phyloP scores from a whole-genome alignment of 1,140 invertebrate genomes.

The Zaprionus lachaisei region DNA sequence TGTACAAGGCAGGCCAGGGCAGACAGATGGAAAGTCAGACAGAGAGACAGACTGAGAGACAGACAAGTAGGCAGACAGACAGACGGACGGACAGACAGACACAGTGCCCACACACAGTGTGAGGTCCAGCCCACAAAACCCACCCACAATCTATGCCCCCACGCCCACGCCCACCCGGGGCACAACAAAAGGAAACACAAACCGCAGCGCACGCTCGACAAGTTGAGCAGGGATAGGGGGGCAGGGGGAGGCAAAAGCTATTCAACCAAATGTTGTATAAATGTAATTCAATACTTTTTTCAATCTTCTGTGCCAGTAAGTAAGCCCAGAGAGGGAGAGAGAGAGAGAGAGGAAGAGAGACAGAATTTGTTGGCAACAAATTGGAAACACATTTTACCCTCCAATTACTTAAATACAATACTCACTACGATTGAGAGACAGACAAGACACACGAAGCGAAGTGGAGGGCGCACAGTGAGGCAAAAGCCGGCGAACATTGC shows the following conservation, averaged over 20 bases:
- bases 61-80: not conserved
- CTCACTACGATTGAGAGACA: conserved; percentile 45
- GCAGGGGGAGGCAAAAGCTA: conserved; percentile 50
- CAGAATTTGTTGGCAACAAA: conserved; percentile 58
- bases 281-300: conserved; percentile 82
- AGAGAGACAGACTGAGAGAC: not conserved
- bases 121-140: conserved; percentile 16
- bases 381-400: conserved; percentile 82
- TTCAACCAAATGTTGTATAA: conserved; percentile 81
- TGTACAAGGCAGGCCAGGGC: conserved; percentile 47
- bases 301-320: conserved; percentile 56
- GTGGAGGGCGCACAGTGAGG: conserved; percentile 13
- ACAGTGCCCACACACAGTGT: not conserved
- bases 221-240: not conserved
- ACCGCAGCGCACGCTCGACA: conserved; percentile 58
- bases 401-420: conserved; percentile 79
- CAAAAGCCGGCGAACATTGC: conserved; percentile 3
- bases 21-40: conserved; percentile 45
- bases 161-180: not conserved
- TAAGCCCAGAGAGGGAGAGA: conserved; percentile 10
- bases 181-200: conserved; percentile 74
- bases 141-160: conserved; percentile 33
- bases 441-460: conserved; percentile 1
- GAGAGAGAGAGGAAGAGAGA: not conserved
- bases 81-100: not conserved